Conservation (phyloP, 2,113 vertebrate genomes). For the Phylloscopus trochiloides region DNA sequence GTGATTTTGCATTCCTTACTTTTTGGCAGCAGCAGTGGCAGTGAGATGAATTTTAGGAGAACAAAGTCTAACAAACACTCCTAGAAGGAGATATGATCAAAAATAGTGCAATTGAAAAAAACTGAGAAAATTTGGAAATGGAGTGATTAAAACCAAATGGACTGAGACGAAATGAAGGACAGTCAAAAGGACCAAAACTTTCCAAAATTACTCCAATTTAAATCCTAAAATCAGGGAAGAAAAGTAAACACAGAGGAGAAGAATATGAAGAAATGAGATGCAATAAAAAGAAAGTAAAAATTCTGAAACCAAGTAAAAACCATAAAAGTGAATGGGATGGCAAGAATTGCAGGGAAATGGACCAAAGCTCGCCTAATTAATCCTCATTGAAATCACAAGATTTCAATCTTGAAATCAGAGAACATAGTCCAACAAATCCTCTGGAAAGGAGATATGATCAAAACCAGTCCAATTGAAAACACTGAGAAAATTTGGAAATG, state of each 20-base stretch:
- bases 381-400: too few relatives aligned
- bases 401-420: neutral
- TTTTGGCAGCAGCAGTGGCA: fast-evolving
- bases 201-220: neutral
- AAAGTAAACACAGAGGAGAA: neutral
- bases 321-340: too few relatives aligned
- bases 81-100: neutral
- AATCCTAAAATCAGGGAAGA: neutral
- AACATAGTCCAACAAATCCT: neutral
- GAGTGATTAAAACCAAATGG: neutral
- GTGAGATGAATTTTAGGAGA: neutral
- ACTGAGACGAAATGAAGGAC: neutral
- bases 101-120: neutral
- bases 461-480: neutral
- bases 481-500: neutral
- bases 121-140: neutral
- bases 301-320: neutral
- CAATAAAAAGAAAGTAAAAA: neutral
- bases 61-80: neutral
- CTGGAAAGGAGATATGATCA: neutral
- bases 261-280: neutral
- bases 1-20: neutral
- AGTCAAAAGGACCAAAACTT: neutral
- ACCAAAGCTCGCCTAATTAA: too few relatives aligned
- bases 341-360: too few relatives aligned